A percentile compares a stretch with the other conserved stretches of the same genome.
Evolutionary conservation across 2,888 invertebrate genomes (phyloP).

Genomic region (Mimachlamys varia): DNA sequence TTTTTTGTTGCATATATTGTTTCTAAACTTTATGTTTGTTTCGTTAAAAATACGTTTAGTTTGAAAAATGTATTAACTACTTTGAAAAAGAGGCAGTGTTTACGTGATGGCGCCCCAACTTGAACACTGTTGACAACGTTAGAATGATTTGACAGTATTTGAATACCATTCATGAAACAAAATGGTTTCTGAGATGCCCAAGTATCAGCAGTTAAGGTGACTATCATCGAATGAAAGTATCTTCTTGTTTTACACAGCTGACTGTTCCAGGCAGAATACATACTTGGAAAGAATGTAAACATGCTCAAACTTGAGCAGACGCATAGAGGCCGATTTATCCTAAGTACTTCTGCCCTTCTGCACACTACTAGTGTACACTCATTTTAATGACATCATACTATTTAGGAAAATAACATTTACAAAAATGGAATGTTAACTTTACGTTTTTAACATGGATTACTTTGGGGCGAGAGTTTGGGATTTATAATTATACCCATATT

Average conservation of each 20-base stretch:
- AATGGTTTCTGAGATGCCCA: not conserved
- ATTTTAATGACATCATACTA: not conserved
- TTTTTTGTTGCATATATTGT: not conserved
- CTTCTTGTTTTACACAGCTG: not conserved
- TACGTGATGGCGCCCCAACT: not conserved
- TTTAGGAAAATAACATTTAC: too few relatives aligned
- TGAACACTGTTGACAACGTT: not conserved
- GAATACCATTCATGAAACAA: not conserved
- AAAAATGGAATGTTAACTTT: too few relatives aligned
- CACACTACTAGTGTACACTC: too few relatives aligned
- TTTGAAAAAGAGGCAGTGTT: not conserved
- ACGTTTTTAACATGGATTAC: too few relatives aligned
- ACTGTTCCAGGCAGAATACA: not conserved
- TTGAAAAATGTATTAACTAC: not conserved
- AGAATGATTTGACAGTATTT: not conserved
- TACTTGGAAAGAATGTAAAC: not conserved
- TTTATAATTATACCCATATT: too few relatives aligned
- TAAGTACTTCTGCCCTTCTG: too few relatives aligned
- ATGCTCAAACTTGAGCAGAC: conserved; percentile 25
- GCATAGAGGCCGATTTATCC: too few relatives aligned
- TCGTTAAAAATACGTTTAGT: conserved; percentile 51
- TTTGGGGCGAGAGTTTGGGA: too few relatives aligned
- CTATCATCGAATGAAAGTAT: not conserved
- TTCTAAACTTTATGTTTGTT: conserved; percentile 39
- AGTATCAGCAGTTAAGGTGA: not conserved